Base-by-base conservation (phyloP, 2,113 vertebrate species). In the Onychostoma macrolepis region DNA sequence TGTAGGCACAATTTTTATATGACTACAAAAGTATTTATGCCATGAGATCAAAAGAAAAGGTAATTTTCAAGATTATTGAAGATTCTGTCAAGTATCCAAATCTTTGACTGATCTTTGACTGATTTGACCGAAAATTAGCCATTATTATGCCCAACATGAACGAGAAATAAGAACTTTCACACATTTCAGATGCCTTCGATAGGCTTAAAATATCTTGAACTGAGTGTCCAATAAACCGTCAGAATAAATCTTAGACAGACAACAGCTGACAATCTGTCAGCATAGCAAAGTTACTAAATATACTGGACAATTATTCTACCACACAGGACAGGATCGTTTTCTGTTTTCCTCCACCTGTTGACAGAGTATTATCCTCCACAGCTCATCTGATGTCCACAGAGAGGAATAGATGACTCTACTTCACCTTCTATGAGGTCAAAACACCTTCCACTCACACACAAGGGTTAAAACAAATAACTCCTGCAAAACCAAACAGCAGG, bases 221-320 rank as follows among this genome's bases (percentile, higher is more conserved):
- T 28, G 28, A 71, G 43, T 41, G 83, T 84, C 83, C 83, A 84
- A 84, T 26, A 84, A 84, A 84, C 69, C 56, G 83, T 84, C 69
- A 38, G 24, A 41, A 84, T 74, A 28, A 74, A 84, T 75, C 67
- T 26, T 53, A 58, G 69, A 72, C 65, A 56, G 67, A 84, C 83
- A 84, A 84, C 83, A 84, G 83, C 83, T 84, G 83, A 84, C 67
- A 74, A 84, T 84, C 33, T 84, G 45, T 84, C 33, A 28, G 45
- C 82, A 74, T 84, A 74, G 69, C 82, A 84, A 69, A 56, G 83
- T 84, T 84, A 58, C 83, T 84, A 84, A 84, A 84, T 84, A 84
- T 84, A 84, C 69, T 50, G 45, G 83, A 84, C 83, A 84, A 84
- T 84, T 75, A 74, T 84, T 84, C 82, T 72, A 50, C 63, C 82